A percentile compares a stretch with the other conserved stretches of the same genome.
Evolutionary conservation across 1,140 invertebrate genomes (phyloP).

Genomic region (Drosophila funebris): DNA sequence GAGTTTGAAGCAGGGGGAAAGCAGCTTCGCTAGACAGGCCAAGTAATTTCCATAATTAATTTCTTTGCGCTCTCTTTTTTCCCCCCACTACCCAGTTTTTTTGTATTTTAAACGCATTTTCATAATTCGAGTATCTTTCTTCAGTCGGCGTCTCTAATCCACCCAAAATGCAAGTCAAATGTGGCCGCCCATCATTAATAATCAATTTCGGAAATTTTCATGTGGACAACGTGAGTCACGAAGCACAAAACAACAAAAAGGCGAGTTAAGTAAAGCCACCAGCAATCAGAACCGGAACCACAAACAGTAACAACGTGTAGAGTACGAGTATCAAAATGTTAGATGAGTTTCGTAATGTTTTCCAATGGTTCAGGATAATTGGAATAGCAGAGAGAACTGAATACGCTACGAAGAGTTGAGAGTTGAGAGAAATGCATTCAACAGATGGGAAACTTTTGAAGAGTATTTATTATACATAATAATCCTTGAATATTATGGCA

Average conservation of each 20-base stretch:
- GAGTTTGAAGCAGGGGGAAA: background rate
- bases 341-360: background rate
- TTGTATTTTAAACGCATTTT: slow-evolving; percentile 53
- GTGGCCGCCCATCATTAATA: slow-evolving; percentile 50
- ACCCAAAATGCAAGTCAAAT: slow-evolving; percentile 2
- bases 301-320: background rate
- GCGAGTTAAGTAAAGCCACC: slow-evolving; percentile 4
- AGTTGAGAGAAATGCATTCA: background rate
- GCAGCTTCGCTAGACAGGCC: slow-evolving; percentile 35
- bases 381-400: background rate
- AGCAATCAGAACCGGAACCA: slow-evolving; percentile 1
- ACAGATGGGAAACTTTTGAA: too few species aligned
- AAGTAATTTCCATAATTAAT: slow-evolving; percentile 84
- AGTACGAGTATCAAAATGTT: background rate
- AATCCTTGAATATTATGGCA: too few species aligned
- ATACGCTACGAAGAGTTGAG: background rate
- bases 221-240: slow-evolving; percentile 13
- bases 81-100: slow-evolving; percentile 25
- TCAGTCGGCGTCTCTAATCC: background rate
- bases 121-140: slow-evolving; percentile 51
- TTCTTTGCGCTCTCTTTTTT: slow-evolving; percentile 56
- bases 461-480: too few species aligned
- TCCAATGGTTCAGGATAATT: background rate
- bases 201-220: slow-evolving; percentile 41
- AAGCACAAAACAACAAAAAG: background rate